Evolutionary conservation across 2,888 invertebrate genomes (phyloP), one percentile per base, ranked within the genome.

Genomic region (Lissonota sp.): DNA sequence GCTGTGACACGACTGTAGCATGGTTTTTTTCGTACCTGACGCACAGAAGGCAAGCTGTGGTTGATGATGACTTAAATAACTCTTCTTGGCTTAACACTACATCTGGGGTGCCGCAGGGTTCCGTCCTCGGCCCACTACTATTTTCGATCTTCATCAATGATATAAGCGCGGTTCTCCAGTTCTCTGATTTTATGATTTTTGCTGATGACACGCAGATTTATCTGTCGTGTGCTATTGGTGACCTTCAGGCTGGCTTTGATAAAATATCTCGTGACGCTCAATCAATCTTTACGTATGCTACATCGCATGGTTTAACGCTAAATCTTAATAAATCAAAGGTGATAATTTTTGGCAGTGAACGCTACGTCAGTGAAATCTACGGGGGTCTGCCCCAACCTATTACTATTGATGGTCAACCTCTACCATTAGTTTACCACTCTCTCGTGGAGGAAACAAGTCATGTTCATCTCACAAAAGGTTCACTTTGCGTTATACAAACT

Each of bases 201-300:
- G 60, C 60, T 5, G 60, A 60, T 5, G 60, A 60, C 40, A 12
- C 40, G 6, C 60, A 60, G 12, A 40, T 60, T n/a, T 42, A 40
- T 40, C 12, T 60, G 12, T 12, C 10, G 5, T 60, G 40, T 60
- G 4, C 6, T n/a, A 5, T 40, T 12, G 1, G n/a, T 6, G 60
- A 42, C 6, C 5, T 60, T 5, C 8, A 8, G 5, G n/a, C 39
- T 5, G 26, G 40, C 4, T 12, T 60, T 12, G 40, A 1, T 2
- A 39, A 40, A 0, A 8, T 60, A 1, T 40, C 39, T 40, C 10
- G 39, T 2, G 60, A 60, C 10, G 12, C 40, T 10, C 8, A 6
- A 3, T 8, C 60, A 1, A 12, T 60, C 5, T 60, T 39, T 4
- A 40, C 40, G 10, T 60, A 40, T 39, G 39, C 39, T 5, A n/a